These are phyloP conservation scores for Halictus rubicundus DNA, from an alignment of 1,140 invertebrate species.

Conservation along the genomic window DNA sequence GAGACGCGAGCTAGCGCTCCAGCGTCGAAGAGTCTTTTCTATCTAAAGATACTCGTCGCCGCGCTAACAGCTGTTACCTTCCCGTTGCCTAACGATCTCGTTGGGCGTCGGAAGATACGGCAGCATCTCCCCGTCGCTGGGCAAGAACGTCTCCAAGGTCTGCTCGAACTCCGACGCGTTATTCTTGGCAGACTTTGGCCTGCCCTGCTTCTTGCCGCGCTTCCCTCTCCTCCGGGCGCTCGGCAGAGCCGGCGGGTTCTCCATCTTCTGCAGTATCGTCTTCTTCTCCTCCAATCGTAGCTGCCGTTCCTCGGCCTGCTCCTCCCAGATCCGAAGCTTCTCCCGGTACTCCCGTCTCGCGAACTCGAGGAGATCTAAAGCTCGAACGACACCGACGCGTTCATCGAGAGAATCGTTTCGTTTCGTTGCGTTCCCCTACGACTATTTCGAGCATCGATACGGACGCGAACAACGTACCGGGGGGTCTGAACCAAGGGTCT, in stretches of 20 bases:
- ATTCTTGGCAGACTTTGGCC: neutral
- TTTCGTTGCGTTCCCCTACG: neutral
- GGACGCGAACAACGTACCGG: neutral
- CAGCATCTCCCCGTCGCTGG: conserved; percentile 57
- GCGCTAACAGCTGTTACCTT: conserved; percentile 52
- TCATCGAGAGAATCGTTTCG: neutral
- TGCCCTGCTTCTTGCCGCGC: conserved; percentile 25
- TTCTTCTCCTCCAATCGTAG: conserved; percentile 70
- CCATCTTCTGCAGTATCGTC: conserved; percentile 59
- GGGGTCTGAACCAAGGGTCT: neutral
- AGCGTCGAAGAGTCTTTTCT: too few relatives aligned
- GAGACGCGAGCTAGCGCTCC: too few relatives aligned
- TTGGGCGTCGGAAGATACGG: conserved; percentile 69
- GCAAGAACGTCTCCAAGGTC: neutral
- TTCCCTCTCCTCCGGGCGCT: conserved; percentile 34
- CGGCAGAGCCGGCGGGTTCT: conserved; percentile 57
- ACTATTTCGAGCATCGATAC: neutral
- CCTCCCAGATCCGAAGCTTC: conserved; percentile 61
- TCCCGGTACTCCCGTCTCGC: conserved; percentile 58
- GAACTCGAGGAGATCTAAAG: conserved; percentile 64
- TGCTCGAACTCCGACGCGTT: conserved; percentile 59
- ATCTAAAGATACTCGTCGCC: too few relatives aligned
- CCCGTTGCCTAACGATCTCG: conserved; percentile 64
- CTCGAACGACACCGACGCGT: neutral
- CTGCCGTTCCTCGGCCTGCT: conserved; percentile 66